phyloP scores from a whole-genome alignment of 2,888 invertebrate genomes.

The Conomelus anceps region DNA sequence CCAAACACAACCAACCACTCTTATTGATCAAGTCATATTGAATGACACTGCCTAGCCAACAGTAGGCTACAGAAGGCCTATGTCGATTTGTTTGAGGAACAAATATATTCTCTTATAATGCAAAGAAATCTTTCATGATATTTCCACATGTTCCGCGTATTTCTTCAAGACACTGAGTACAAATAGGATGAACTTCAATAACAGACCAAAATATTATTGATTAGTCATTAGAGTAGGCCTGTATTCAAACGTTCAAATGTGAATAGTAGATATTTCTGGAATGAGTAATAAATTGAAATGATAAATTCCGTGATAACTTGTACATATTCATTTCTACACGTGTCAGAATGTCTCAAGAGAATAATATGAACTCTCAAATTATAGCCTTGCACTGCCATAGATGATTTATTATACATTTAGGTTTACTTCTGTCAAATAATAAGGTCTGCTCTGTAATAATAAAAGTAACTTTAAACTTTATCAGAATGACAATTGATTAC shows the following conservation, averaged over 20 bases:
- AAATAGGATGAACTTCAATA: not conserved
- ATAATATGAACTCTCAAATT: not conserved
- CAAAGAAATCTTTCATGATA: not conserved
- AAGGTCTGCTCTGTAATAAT: not conserved
- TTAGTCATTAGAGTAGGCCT: not conserved
- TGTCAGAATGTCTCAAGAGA: not conserved
- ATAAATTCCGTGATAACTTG: not conserved
- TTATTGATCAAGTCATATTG: too few relatives aligned
- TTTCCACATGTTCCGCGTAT: not conserved
- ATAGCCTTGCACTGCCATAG: not conserved
- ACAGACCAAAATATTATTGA: not conserved
- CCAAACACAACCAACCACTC: too few relatives aligned
- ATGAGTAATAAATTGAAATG: not conserved
- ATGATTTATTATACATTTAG: not conserved
- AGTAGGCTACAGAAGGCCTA: not conserved
- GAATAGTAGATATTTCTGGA: not conserved
- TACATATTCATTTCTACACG: not conserved
- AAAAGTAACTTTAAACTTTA: too few relatives aligned
- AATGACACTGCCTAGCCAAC: too few relatives aligned
- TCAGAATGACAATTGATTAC: too few relatives aligned
- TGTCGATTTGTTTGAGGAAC: not conserved
- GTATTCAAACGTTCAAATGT: not conserved
- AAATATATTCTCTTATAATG: not conserved
- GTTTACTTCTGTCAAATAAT: not conserved
- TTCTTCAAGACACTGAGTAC: not conserved